Conservation (phyloP, 2,113 vertebrate genomes). For the Galeopterus variegatus region DNA sequence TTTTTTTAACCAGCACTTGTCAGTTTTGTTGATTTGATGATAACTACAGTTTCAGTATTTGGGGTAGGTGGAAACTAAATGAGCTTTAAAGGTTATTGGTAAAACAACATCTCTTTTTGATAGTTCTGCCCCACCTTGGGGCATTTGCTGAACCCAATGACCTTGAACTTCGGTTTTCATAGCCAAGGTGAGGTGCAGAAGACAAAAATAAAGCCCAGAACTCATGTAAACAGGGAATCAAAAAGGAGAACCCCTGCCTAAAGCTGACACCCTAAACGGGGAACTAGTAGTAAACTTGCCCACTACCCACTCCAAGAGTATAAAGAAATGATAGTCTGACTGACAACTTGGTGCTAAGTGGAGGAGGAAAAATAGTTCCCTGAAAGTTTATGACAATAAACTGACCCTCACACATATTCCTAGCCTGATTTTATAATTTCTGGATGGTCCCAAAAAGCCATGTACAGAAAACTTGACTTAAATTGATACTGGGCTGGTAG, state of each 20-base stretch:
- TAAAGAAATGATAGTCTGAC: conserved; percentile 16
- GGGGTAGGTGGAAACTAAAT: not conserved
- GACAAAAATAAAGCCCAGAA: not conserved
- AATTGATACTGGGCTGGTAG: not conserved
- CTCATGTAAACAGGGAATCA: not conserved
- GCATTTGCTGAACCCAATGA: not conserved
- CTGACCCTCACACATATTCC: not conserved
- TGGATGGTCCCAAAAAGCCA: not conserved
- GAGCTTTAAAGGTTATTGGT: not conserved
- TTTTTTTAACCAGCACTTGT: not conserved
- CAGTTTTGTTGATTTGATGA: not conserved
- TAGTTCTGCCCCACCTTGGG: not conserved
- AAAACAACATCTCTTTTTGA: not conserved
- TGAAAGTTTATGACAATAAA: not conserved
- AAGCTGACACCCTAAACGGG: not conserved
- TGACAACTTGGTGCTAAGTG: not conserved
- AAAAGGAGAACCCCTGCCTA: not conserved
- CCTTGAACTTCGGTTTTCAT: conserved; percentile 6
- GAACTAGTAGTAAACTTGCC: not conserved
- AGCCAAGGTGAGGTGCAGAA: not conserved
- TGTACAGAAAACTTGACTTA: not conserved
- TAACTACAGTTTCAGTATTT: not conserved
- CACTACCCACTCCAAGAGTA: not conserved
- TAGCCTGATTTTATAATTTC: not conserved
- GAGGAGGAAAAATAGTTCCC: not conserved